A percentile compares a stretch with the other conserved stretches of the same genome.
Evolutionary conservation across 2,797 vertebrate species (phyloP).

Genomic region (Periophthalmus magnuspinnatus): DNA sequence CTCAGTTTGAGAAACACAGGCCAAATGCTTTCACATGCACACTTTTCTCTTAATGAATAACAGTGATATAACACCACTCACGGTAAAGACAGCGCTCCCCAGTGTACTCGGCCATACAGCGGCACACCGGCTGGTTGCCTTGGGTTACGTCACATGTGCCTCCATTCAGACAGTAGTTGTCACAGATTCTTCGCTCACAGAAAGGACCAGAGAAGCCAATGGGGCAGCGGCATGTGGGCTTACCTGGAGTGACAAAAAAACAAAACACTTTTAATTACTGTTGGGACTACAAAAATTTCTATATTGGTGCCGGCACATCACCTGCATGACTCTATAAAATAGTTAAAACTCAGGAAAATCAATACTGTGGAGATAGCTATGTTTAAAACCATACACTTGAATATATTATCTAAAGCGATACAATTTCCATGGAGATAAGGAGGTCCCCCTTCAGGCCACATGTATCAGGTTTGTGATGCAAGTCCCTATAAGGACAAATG

Average conservation of each 20-base stretch:
- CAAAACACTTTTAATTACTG: not conserved
- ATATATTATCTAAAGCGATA: no score
- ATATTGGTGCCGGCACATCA: no score
- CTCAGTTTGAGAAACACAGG: not conserved
- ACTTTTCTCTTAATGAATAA: not conserved
- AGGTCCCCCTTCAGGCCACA: no score
- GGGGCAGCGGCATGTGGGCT: constrained; percentile 90
- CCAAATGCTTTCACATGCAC: not conserved
- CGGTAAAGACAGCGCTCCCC: constrained; percentile 94
- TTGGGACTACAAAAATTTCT: not conserved
- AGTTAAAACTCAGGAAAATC: no score
- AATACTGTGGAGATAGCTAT: no score
- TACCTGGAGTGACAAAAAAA: constrained; percentile 71
- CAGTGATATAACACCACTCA: constrained; percentile 75
- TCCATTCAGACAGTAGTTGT: constrained; percentile 90
- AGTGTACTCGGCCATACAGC: constrained; percentile 89
- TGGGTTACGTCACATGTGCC: constrained; percentile 89
- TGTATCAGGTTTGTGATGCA: no score
- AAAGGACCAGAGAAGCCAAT: constrained; percentile 91
- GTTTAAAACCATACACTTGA: no score
- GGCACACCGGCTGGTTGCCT: constrained; percentile 92
- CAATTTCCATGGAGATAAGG: no score
- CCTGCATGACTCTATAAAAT: no score
- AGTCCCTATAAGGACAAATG: no score
- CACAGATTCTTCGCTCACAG: constrained; percentile 88